These are phyloP conservation scores for Scatophagus argus DNA, from an alignment of 2,113 vertebrate species.

Conservation along the genomic window DNA sequence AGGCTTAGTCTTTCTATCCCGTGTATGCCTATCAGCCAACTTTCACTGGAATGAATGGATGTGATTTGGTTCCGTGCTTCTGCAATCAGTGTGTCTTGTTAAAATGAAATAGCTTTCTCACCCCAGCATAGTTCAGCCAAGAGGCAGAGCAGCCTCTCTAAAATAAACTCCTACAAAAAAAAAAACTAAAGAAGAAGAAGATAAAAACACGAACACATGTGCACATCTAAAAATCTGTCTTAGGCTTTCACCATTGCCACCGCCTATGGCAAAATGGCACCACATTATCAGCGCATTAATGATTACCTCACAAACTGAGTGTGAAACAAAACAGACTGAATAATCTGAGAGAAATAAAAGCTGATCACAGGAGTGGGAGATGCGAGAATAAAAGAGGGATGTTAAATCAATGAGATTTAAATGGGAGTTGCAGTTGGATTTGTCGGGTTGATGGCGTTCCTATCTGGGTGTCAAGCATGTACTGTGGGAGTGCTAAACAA, in stretches of 20 bases:
- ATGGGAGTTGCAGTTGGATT: constrained; percentile 62
- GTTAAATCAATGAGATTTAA: constrained; percentile 75
- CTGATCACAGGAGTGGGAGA: constrained; percentile 67
- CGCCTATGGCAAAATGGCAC: constrained; percentile 54
- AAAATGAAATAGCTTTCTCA: constrained; percentile 73
- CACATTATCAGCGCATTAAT: constrained; percentile 70
- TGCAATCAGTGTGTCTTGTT: constrained; percentile 81
- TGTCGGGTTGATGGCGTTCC: constrained; percentile 57
- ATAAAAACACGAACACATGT: constrained; percentile 15
- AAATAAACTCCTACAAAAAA: constrained; percentile 62
- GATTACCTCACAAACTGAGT: constrained; percentile 62
- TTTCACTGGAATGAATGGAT: constrained; percentile 73
- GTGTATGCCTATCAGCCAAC: constrained; percentile 54
- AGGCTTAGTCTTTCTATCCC: constrained; percentile 7
- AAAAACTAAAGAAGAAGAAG: constrained; percentile 36
- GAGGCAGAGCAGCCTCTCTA: constrained; percentile 68
- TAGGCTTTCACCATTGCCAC: constrained; percentile 58
- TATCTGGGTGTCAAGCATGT: constrained; percentile 75
- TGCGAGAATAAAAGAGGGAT: constrained; percentile 57
- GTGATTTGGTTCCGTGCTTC: constrained; percentile 74
- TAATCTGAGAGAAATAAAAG: constrained; percentile 59
- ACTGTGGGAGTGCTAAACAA: constrained; percentile 74
- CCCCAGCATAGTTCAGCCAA: constrained; percentile 71
- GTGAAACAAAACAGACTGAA: constrained; percentile 60
- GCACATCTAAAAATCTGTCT: constrained; percentile 57